Percentiles rank a stretch among this genome's conserved stretches.
Conservation (phyloP, 92 coral and sea anemone genomes). For the Siderastrea siderea region DNA sequence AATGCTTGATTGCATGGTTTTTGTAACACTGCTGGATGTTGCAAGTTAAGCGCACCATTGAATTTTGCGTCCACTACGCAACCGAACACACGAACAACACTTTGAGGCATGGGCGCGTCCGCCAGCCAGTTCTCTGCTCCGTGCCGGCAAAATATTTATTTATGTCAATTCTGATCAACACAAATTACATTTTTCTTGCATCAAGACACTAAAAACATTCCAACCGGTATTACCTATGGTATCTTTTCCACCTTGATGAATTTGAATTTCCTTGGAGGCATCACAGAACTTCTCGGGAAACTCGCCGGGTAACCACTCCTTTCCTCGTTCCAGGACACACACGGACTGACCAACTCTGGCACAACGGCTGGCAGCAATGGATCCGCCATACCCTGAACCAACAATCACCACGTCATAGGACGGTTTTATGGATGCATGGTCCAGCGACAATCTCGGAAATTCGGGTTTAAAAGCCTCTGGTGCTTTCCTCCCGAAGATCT, state of each 20-base stretch:
- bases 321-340: conserved; percentile 75
- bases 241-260: conserved; percentile 49
- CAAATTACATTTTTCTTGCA: neutral
- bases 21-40: too few relatives aligned
- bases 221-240: conserved; percentile 35
- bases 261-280: conserved; percentile 59
- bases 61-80: too few relatives aligned
- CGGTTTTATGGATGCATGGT: conserved; percentile 51
- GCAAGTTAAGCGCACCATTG: too few relatives aligned
- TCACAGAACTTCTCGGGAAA: conserved; percentile 63
- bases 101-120: too few relatives aligned
- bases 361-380: conserved; percentile 77
- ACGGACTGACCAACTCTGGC: conserved; percentile 72
- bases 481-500: neutral
- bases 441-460: conserved; percentile 53
- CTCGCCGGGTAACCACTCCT: conserved; percentile 83
- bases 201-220: neutral
- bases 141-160: too few relatives aligned
- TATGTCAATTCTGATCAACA: neutral
- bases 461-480: neutral
- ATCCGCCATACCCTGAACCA: conserved; percentile 80
- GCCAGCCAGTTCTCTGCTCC: too few relatives aligned
- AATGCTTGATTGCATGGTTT: too few relatives aligned
- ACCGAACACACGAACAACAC: too few relatives aligned
- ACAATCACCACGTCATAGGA: conserved; percentile 77